Conservation (phyloP, 2,797 vertebrate species). For the Tapirus indicus region DNA sequence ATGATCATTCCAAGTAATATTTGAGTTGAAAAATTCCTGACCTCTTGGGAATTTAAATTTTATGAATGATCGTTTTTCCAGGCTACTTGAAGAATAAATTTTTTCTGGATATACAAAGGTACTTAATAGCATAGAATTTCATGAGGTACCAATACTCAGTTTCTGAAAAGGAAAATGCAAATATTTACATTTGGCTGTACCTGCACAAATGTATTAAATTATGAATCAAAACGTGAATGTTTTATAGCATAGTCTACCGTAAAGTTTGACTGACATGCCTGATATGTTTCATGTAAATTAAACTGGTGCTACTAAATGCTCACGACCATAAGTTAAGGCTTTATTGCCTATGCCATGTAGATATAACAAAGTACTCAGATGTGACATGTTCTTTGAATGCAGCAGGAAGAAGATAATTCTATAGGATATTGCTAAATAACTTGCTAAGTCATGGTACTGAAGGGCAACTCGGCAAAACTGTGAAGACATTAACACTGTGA, state of each 20-base stretch:
- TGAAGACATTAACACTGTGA: not conserved
- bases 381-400: not conserved
- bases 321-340: not conserved
- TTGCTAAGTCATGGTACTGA: not conserved
- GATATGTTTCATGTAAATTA: not conserved
- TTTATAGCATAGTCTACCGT: not conserved
- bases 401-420: not conserved
- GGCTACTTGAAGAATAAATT: not conserved
- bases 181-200: not conserved
- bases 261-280: not conserved
- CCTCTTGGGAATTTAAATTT: not conserved
- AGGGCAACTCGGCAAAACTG: not conserved
- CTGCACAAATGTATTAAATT: not conserved
- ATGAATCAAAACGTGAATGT: not conserved
- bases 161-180: not conserved
- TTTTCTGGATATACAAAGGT: not conserved
- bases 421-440: not conserved
- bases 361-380: not conserved
- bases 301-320: not conserved
- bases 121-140: not conserved
- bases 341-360: not conserved
- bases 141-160: not conserved
- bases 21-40: not conserved
- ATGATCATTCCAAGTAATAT: constrained; percentile 8
- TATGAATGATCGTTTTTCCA: not conserved